Evolutionary conservation across 1,140 invertebrate genomes (phyloP), one percentile per base, ranked within the genome.

Genomic region (Meteorus sp.): DNA sequence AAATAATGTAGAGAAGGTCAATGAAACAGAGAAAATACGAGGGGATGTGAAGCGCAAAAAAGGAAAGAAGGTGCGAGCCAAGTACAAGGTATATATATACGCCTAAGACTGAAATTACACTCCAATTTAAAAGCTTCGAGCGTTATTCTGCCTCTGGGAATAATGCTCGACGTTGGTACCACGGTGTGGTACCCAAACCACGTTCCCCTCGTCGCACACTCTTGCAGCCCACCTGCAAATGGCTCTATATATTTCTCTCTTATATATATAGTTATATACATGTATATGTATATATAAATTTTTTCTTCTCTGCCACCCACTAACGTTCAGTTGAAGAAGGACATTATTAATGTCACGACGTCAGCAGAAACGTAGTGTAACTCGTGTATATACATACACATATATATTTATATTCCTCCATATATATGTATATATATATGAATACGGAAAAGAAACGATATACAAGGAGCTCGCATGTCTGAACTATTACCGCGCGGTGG

Each of bases 211-310:
- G 29, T 27, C 29, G 19, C 41, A 37, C 58, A 41, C 29, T 43
- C 25, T 54, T 41, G 25, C n/a, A n/a, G 37, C 45, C 58, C 51
- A 47, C 47, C 62, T 65, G 65, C 66, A 68, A n/a, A n/a, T n/a
- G n/a, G n/a, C n/a, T n/a, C n/a, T n/a, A n/a, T n/a, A n/a, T n/a
- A n/a, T n/a, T n/a, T n/a, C n/a, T n/a, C n/a, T n/a, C n/a, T n/a
- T n/a, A 68, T 61, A 60, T 64, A 60, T 52, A 55, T 35, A 54
- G 65, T n/a, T n/a, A n/a, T n/a, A n/a, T n/a, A n/a, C n/a, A n/a
- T n/a, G n/a, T n/a, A n/a, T n/a, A n/a, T n/a, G n/a, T n/a, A n/a
- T n/a, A n/a, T n/a, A n/a, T n/a, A n/a, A n/a, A n/a, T n/a, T n/a
- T n/a, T n/a, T n/a, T n/a, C n/a, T n/a, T n/a, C n/a, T n/a, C n/a